Percentiles rank a stretch among this genome's conserved stretches.
Evolutionary conservation across 2,797 vertebrate species (phyloP).

Genomic region (Nyctalus aviator): DNA sequence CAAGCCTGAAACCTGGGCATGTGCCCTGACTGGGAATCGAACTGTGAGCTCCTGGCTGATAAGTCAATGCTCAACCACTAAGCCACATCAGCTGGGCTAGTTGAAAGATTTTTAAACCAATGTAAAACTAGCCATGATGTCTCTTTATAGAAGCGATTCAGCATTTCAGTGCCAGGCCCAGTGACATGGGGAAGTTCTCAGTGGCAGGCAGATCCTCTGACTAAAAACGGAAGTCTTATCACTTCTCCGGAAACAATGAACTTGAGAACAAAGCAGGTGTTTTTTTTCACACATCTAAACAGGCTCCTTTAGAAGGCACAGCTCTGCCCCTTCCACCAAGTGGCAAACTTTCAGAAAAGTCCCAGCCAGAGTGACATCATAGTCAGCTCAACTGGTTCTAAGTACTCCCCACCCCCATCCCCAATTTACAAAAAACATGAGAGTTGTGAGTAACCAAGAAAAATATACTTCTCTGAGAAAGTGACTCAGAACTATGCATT

Average conservation of each 20-base stretch:
- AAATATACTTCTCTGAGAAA: background rate
- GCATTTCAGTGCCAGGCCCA: background rate
- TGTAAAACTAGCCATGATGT: background rate
- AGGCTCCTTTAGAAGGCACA: background rate
- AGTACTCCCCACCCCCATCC: background rate
- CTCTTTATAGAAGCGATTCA: background rate
- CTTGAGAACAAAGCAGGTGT: background rate
- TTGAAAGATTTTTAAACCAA: background rate
- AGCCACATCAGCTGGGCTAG: too few species aligned
- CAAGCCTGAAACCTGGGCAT: too few species aligned
- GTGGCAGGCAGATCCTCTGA: background rate
- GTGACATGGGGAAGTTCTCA: background rate
- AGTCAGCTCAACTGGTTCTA: rapidly evolving
- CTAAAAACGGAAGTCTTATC: background rate
- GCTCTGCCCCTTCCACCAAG: background rate
- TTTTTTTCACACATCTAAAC: background rate
- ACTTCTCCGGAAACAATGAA: background rate
- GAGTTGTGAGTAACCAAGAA: background rate
- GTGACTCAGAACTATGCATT: background rate
- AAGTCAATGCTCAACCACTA: too few species aligned
- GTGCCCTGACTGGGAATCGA: too few species aligned
- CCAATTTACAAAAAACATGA: background rate
- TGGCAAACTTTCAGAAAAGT: background rate
- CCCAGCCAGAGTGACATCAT: background rate
- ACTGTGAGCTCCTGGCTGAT: too few species aligned